phyloP scores from a whole-genome alignment of 1,140 invertebrate species.

The Apolygus lucorum region DNA sequence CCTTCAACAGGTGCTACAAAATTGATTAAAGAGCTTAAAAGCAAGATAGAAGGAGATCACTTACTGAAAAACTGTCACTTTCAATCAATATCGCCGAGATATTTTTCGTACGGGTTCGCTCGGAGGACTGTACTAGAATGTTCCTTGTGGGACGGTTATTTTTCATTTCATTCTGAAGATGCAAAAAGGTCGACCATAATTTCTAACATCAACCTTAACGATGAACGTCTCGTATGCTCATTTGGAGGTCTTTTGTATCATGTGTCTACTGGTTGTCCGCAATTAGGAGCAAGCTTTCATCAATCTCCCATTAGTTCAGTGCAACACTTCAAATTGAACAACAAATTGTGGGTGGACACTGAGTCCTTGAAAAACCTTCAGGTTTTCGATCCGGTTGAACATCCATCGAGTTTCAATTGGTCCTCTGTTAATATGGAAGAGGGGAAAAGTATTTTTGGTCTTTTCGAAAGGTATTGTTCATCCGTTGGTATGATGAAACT shows the following conservation, averaged over 20 bases:
- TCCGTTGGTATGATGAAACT: conserved; percentile 43
- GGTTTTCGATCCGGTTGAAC: conserved; percentile 61
- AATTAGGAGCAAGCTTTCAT: neutral
- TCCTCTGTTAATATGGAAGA: conserved; percentile 49
- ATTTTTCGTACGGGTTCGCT: neutral
- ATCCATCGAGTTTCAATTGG: conserved; percentile 66
- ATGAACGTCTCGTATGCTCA: neutral
- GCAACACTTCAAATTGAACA: neutral
- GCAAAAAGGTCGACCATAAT: neutral
- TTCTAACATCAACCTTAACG: neutral
- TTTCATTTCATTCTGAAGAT: neutral
- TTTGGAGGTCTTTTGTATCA: neutral
- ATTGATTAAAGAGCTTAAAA: neutral
- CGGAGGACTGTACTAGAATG: neutral
- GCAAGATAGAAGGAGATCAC: neutral
- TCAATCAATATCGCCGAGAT: neutral
- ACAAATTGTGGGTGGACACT: neutral
- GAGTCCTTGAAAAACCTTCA: conserved; percentile 62
- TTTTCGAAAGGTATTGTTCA: conserved; percentile 63
- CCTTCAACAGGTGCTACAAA: neutral
- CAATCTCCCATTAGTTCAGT: neutral
- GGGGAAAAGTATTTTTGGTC: conserved; percentile 60
- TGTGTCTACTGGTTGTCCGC: neutral
- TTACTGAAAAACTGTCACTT: neutral
- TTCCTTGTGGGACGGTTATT: neutral